Conservation (phyloP, 2,797 vertebrate genomes). For the Picus viridis region DNA sequence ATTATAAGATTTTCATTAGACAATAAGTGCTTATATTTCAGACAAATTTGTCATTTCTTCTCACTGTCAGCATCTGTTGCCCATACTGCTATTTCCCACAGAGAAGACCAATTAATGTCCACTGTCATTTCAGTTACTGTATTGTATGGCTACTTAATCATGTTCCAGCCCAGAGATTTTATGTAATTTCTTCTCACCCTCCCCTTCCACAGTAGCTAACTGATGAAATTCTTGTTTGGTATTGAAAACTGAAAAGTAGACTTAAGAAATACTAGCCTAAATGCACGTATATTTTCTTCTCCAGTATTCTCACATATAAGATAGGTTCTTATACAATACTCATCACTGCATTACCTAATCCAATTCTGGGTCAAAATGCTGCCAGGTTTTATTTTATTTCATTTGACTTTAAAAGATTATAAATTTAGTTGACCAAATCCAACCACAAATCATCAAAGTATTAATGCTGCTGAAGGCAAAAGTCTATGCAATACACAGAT, state of each 20-base stretch:
- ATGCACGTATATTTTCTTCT: neutral
- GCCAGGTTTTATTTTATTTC: neutral
- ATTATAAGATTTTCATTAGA: neutral
- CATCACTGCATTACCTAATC: neutral
- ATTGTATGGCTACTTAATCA: slow-evolving; percentile 41
- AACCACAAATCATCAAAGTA: neutral
- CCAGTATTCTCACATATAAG: neutral
- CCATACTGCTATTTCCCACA: slow-evolving; percentile 19
- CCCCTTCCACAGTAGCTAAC: neutral
- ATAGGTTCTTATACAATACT: neutral
- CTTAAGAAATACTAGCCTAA: slow-evolving; percentile 4
- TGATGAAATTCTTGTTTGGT: slow-evolving; percentile 22
- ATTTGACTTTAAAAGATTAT: neutral
- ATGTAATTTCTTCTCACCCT: slow-evolving; percentile 8
- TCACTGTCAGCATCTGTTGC: slow-evolving; percentile 3
- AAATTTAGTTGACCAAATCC: neutral
- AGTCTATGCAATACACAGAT: neutral
- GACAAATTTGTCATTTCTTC: neutral
- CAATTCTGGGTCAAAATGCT: neutral
- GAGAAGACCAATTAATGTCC: slow-evolving; percentile 47
- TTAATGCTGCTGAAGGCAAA: neutral
- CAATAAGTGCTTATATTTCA: neutral
- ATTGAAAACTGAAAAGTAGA: slow-evolving; percentile 19
- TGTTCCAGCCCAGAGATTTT: slow-evolving; percentile 43
- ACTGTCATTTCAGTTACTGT: neutral